Evolutionary conservation across 2,888 invertebrate genomes (phyloP), one percentile per base, ranked within the genome.

Genomic region (Dasypogon diadema): DNA sequence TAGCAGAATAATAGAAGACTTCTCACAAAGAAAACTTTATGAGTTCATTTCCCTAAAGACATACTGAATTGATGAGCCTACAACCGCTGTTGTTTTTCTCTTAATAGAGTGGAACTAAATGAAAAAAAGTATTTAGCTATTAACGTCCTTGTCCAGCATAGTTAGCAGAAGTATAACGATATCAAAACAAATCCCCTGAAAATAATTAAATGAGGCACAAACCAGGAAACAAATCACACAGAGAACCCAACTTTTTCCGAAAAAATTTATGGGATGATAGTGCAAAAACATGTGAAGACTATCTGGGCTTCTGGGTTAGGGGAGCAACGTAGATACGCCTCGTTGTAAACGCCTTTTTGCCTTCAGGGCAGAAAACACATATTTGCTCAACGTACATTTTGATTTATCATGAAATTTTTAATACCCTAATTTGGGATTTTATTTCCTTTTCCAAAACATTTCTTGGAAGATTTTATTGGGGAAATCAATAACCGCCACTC

Each of bases 191-290:
- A 54, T 10, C 46, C 26, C n/a, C 73, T 30, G 24, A 24, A 74
- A 56, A 56, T 74, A 74, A 74, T 74, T 56, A 74, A 74, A 74
- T 74, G 73, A 74, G 56, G 73, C 73, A 56, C 34, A 56, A 74
- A 74, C 55, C 22, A 34, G 54, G 22, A 54, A n/a, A 48, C 14
- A 55, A 72, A 54, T 4, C 21, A 54, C 4, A 73, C 56, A 18
- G n/a, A 42, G 37, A 21, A 14, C n/a, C 56, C 14, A 24, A 10
- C n/a, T 14, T 56, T 42, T 56, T 55, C 22, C 5, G 21, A 37
- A 74, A 42, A 63, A 74, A 74, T 74, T 74, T 42, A 58, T 74
- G 46, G 22, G 73, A 74, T 58, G 73, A 74, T 46, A 26, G 37
- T 16, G 73, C 73, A 74, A 58, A 55, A 74, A 73, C 21, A 73